phyloP scores from a whole-genome alignment of 2,797 vertebrate species.

The Danio jaintianensis region DNA sequence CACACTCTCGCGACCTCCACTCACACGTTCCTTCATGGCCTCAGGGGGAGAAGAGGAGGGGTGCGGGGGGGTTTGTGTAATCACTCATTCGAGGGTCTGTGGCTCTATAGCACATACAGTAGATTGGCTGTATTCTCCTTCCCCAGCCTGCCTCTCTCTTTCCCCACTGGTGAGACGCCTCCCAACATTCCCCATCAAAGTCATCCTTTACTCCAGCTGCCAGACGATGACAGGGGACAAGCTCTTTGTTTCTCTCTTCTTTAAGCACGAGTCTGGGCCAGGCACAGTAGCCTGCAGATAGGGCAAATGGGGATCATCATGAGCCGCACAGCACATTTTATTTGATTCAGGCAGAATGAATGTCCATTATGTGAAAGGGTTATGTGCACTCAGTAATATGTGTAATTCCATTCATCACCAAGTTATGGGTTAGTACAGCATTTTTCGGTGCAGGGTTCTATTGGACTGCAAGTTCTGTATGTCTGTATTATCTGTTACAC shows the following conservation, averaged over 20 bases:
- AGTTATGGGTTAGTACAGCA: background rate
- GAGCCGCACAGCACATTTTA: slow-evolving; percentile 38
- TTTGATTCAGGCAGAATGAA: slow-evolving; percentile 27
- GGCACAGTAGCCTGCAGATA: slow-evolving; percentile 41
- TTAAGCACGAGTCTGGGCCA: slow-evolving; percentile 39
- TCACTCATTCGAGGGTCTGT: background rate
- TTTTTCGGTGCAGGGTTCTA: background rate
- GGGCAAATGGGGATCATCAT: slow-evolving; percentile 20
- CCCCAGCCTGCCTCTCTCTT: slow-evolving; percentile 41
- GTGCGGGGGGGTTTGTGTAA: slow-evolving; percentile 69
- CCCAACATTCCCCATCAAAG: slow-evolving; percentile 66
- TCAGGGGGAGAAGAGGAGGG: slow-evolving; percentile 65
- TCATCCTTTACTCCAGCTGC: slow-evolving; percentile 58
- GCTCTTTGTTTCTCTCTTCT: slow-evolving; percentile 59
- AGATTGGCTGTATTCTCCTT: slow-evolving; percentile 57
- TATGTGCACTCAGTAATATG: slow-evolving; percentile 25
- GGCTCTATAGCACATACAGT: slow-evolving; percentile 52
- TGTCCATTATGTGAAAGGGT: slow-evolving; percentile 11
- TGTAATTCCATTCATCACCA: background rate
- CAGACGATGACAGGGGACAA: slow-evolving; percentile 62
- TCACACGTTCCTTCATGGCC: slow-evolving; percentile 78
- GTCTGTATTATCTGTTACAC: background rate
- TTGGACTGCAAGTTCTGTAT: background rate
- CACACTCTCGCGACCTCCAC: slow-evolving; percentile 71
- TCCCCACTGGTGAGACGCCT: slow-evolving; percentile 37